Percentiles rank a stretch among this genome's conserved stretches.
Conservation (phyloP, 2,797 vertebrate genomes). For the Spinibarbus caldwelli region DNA sequence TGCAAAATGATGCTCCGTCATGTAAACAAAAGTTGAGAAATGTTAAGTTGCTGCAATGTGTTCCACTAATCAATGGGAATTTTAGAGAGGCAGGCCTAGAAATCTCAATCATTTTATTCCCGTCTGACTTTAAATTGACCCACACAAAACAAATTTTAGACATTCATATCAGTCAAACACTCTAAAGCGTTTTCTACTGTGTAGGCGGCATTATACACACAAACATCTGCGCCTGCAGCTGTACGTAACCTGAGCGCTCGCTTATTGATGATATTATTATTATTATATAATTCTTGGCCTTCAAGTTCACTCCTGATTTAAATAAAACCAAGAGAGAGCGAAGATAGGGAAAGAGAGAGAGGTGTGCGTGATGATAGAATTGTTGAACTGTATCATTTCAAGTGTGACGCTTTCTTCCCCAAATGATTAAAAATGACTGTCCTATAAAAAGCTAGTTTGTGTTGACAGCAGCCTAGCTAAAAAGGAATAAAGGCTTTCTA, state of each 20-base stretch:
- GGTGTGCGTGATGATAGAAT: background rate
- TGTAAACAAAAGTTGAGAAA: background rate
- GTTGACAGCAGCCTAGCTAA: conserved; percentile 1
- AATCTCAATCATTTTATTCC: background rate
- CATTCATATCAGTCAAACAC: background rate
- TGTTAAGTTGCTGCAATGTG: background rate
- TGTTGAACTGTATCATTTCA: conserved; percentile 1
- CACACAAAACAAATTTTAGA: background rate
- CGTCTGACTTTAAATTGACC: background rate
- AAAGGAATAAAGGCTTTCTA: background rate
- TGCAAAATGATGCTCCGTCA: background rate
- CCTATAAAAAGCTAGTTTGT: conserved; percentile 6
- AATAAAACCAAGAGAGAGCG: conserved; percentile 20
- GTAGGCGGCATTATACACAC: background rate
- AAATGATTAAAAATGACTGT: conserved; percentile 22
- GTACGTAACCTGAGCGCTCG: background rate
- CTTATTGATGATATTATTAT: conserved; percentile 21
- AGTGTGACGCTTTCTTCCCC: background rate
- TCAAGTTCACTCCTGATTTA: conserved; percentile 35
- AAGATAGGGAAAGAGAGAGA: background rate
- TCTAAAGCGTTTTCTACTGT: background rate
- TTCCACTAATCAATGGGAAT: background rate
- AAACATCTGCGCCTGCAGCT: conserved; percentile 20
- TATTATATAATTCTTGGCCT: conserved; percentile 18
- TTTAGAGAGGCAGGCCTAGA: background rate